Percentiles rank a stretch among this genome's conserved stretches.
These are phyloP conservation scores for Danionella dracula DNA, from an alignment of 2,797 vertebrate species.

Conservation along the genomic window DNA sequence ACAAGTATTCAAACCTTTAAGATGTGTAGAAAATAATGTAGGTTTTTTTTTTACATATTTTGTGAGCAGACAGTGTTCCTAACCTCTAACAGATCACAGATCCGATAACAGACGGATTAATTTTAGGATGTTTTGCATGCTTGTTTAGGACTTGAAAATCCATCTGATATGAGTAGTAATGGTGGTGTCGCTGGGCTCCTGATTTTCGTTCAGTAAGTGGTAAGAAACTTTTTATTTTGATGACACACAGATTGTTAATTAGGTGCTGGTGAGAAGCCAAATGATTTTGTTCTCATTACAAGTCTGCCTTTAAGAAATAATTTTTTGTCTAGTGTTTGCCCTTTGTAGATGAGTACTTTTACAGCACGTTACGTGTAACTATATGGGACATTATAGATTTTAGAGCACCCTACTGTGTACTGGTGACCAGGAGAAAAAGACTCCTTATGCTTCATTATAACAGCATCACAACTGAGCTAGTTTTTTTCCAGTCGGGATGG, in stretches of 20 bases:
- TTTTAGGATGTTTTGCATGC: no score
- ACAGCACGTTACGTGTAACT: constrained; percentile 63
- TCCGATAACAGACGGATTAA: no score
- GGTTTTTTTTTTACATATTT: no score
- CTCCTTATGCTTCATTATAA: constrained; percentile 38
- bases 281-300: constrained; percentile 61
- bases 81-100: no score
- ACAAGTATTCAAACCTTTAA: no score
- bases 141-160: no score
- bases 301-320: constrained; percentile 54
- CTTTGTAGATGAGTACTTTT: constrained; percentile 64
- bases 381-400: no score
- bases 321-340: constrained; percentile 59
- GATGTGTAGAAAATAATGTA: no score
- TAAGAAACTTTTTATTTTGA: constrained; percentile 64
- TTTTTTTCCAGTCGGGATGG: constrained; percentile 43
- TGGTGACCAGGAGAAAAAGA: constrained; percentile 31
- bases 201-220: no score
- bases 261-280: constrained; percentile 56
- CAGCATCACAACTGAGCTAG: constrained; percentile 38
- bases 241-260: constrained; percentile 46
- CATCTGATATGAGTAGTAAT: no score
- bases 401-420: constrained; percentile 35
- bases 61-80: no score
- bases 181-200: no score